phyloP scores from a whole-genome alignment of 2,797 vertebrate genomes.

The Allobates femoralis region DNA sequence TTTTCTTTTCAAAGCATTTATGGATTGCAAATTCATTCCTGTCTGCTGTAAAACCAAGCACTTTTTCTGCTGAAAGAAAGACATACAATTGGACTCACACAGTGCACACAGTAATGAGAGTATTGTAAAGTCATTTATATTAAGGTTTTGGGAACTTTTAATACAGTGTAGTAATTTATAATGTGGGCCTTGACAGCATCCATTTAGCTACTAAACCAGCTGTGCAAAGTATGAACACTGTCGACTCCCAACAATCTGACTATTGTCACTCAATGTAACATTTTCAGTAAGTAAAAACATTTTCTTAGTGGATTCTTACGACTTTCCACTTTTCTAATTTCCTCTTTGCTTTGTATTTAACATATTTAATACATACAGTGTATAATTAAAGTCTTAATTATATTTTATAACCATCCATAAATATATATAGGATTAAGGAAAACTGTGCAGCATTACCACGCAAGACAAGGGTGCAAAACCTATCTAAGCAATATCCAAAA shows the following conservation, averaged over 20 bases:
- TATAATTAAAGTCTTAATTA: conserved; percentile 41
- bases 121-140: conserved; percentile 58
- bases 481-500: no score
- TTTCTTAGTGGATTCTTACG: conserved; percentile 30
- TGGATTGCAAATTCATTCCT: conserved; percentile 30
- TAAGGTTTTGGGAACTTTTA: conserved; percentile 58
- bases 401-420: background rate
- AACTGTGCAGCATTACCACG: no score
- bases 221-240: conserved; percentile 56
- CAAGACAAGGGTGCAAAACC: no score
- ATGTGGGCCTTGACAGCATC: conserved; percentile 57
- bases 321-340: conserved; percentile 44
- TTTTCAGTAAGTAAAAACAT: conserved; percentile 49
- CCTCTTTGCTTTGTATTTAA: background rate
- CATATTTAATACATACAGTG: background rate
- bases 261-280: conserved; percentile 49
- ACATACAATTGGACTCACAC: conserved; percentile 45
- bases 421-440: no score
- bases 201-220: conserved; percentile 59
- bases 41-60: conserved; percentile 32
- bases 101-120: conserved; percentile 47
- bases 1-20: conserved; percentile 36
- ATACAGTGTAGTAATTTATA: conserved; percentile 58
- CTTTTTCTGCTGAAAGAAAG: conserved; percentile 46
- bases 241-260: conserved; percentile 49